A percentile compares a stretch with the other conserved stretches of the same genome.
phyloP scores from a whole-genome alignment of 2,888 invertebrate genomes.

The Nephrotoma appendiculata region DNA sequence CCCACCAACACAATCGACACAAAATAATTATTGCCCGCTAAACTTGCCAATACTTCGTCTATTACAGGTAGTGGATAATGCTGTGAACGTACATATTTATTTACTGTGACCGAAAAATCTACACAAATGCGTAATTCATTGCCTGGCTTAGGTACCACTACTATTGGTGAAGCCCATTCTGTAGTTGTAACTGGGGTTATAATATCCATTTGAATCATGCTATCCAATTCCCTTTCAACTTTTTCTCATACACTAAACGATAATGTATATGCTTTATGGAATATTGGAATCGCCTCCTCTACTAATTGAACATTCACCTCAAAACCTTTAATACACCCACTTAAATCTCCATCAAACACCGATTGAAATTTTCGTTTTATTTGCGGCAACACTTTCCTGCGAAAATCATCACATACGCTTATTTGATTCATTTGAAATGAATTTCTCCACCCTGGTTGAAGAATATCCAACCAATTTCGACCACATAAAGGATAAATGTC shows the following conservation, averaged over 20 bases:
- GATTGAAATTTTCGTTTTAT: too few species aligned
- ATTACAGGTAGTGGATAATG: background rate
- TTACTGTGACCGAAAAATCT: background rate
- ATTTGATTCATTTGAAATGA: background rate
- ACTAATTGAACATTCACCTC: too few species aligned
- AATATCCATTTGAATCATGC: too few species aligned
- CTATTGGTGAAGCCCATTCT: background rate
- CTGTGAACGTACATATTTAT: background rate
- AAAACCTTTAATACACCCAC: too few species aligned
- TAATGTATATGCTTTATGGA: too few species aligned
- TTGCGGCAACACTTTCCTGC: too few species aligned
- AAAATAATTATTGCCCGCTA: background rate
- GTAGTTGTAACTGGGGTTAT: too few species aligned
- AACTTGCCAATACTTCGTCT: background rate
- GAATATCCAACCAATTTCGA: background rate
- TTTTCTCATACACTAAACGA: too few species aligned
- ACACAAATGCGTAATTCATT: background rate
- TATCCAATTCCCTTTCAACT: too few species aligned
- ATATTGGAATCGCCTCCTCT: too few species aligned
- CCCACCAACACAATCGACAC: background rate
- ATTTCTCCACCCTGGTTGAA: background rate
- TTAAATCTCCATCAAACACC: too few species aligned
- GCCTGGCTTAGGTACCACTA: background rate
- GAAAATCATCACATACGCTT: background rate
- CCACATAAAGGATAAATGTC: background rate